Conservation (phyloP, 2,797 vertebrate genomes). For the Artibeus lituratus region DNA sequence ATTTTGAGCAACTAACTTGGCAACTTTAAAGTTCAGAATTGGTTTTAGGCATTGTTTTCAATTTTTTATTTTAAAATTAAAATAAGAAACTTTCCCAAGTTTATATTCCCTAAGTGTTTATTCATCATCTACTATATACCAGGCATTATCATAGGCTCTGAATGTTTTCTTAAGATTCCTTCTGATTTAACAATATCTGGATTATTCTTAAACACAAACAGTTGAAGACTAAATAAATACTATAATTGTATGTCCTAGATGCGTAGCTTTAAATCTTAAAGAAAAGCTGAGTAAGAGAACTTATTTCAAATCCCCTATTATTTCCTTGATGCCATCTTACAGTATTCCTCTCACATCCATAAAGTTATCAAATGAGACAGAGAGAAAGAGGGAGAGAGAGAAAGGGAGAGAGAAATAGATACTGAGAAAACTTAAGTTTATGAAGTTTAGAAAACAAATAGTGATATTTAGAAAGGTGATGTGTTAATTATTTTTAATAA, state of each 20-base stretch:
- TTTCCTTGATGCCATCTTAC: conserved; percentile 10
- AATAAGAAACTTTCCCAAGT: conserved; percentile 29
- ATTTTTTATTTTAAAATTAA: conserved; percentile 30
- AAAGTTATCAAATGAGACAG: neutral
- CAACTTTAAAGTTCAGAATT: neutral
- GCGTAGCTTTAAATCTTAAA: conserved; percentile 45
- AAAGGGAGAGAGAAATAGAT: neutral
- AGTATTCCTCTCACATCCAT: neutral
- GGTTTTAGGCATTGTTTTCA: neutral
- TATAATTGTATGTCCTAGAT: conserved; percentile 16
- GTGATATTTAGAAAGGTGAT: conserved; percentile 23
- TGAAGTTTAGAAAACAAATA: conserved; percentile 24
- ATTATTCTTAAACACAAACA: conserved; percentile 48
- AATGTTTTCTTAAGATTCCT: conserved; percentile 31
- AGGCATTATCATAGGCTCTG: neutral
- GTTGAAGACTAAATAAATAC: conserved; percentile 39
- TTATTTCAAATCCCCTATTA: conserved; percentile 35
- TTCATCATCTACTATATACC: conserved; percentile 42
- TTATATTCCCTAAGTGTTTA: conserved; percentile 47
- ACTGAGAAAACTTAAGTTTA: conserved; percentile 24
- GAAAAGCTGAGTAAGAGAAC: conserved; percentile 14
- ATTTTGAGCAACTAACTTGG: neutral
- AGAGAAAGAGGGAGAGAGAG: neutral
- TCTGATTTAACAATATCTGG: conserved; percentile 30
- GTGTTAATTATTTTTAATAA: conserved; percentile 10